phyloP scores from a whole-genome alignment of 35 echinoderm and acorn worm genomes.

The Apostichopus californicus region DNA sequence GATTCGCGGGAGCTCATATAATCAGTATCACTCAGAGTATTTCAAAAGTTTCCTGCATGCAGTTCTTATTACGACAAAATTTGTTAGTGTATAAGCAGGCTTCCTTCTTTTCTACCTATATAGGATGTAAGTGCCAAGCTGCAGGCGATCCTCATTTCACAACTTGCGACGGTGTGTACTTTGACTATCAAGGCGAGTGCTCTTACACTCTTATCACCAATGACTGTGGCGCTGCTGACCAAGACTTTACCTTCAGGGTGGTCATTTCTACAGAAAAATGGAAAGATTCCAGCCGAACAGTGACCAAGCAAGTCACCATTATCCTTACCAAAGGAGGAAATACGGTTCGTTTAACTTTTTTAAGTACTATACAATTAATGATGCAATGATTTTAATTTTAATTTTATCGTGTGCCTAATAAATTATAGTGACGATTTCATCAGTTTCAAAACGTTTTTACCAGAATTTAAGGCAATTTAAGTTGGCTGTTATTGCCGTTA shows the following conservation, averaged over 20 bases:
- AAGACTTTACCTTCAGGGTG: neutral
- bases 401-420: too few species aligned
- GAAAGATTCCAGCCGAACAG: neutral
- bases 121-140: conserved; percentile 34
- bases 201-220: conserved; percentile 1
- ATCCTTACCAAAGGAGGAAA: neutral
- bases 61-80: too few species aligned
- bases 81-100: too few species aligned
- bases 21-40: too few species aligned
- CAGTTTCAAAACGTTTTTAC: too few species aligned
- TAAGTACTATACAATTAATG: too few species aligned
- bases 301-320: neutral
- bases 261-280: neutral
- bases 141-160: conserved; percentile 42
- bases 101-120: neutral
- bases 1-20: too few species aligned
- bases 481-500: too few species aligned
- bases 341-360: neutral
- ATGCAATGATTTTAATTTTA: too few species aligned
- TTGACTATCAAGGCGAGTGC: neutral
- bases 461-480: too few species aligned
- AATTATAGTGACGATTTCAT: too few species aligned
- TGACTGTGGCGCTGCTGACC: neutral
- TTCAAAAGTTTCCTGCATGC: too few species aligned
- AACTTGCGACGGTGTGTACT: neutral